phyloP scores from a whole-genome alignment of 2,888 invertebrate genomes.

The Seira sanloemensis region DNA sequence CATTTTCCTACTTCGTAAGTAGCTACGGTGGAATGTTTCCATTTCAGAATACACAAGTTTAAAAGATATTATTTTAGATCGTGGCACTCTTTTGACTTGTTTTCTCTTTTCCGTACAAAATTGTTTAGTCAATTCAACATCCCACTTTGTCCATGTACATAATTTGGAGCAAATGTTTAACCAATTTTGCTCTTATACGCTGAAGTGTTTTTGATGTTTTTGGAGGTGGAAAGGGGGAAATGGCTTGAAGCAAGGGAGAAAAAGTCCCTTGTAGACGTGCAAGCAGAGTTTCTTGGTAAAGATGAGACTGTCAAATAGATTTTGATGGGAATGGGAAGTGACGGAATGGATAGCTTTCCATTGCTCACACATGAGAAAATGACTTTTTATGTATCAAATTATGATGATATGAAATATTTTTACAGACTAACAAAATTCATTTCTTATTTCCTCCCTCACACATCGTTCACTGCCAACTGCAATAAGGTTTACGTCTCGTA shows the following conservation, averaged over 20 bases:
- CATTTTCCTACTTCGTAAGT: too few species aligned
- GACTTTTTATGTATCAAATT: constrained; percentile 4
- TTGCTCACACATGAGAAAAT: constrained; percentile 6
- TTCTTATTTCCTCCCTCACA: constrained; percentile 9
- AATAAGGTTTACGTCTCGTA: neutral
- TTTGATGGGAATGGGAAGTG: constrained; percentile 25
- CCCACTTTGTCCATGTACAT: neutral
- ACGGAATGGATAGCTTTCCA: constrained; percentile 15
- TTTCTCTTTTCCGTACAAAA: neutral
- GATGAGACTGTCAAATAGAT: constrained; percentile 9
- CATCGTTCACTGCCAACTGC: neutral
- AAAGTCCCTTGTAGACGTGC: neutral
- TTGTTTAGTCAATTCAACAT: neutral
- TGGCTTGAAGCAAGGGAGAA: neutral
- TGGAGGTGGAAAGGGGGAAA: neutral
- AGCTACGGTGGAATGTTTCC: too few species aligned
- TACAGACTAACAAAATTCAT: neutral
- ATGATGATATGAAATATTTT: constrained; percentile 16
- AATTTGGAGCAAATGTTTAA: neutral
- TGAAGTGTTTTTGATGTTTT: neutral
- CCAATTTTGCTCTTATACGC: neutral
- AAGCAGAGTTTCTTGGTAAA: neutral
- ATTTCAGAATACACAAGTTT: neutral
- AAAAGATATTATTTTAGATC: neutral
- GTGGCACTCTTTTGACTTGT: neutral